These are phyloP conservation scores for Microtus oregoni DNA, from an alignment of 2,113 vertebrate genomes.

Conservation along the genomic window DNA sequence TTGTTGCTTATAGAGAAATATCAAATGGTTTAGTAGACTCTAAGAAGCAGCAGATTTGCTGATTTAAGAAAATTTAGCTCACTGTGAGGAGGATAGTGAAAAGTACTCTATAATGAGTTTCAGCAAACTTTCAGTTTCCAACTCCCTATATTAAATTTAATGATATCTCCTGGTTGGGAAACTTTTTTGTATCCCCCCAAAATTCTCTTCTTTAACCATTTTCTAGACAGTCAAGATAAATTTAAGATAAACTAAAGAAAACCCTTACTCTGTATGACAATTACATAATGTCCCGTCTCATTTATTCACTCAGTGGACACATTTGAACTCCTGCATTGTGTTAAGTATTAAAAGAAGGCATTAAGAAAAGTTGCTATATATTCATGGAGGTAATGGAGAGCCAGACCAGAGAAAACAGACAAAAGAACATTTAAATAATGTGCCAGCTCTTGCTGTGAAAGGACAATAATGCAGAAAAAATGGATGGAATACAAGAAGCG, in stretches of 20 bases:
- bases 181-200: neutral
- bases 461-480: neutral
- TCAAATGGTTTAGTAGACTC: neutral
- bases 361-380: neutral
- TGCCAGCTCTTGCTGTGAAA: neutral
- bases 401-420: neutral
- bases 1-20: neutral
- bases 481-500: neutral
- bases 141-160: neutral
- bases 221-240: neutral
- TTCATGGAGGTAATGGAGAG: neutral
- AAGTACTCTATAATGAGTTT: neutral
- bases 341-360: neutral
- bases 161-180: neutral
- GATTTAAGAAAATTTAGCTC: neutral
- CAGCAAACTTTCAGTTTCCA: neutral
- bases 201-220: neutral
- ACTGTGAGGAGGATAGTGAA: neutral
- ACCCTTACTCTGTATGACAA: neutral
- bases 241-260: neutral
- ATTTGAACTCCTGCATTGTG: neutral
- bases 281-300: neutral
- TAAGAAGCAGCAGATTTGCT: neutral
- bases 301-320: neutral
- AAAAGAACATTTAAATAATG: neutral